Base-by-base conservation (phyloP, 2,113 vertebrate genomes). In the Speoplatyrhinus poulsoni region DNA sequence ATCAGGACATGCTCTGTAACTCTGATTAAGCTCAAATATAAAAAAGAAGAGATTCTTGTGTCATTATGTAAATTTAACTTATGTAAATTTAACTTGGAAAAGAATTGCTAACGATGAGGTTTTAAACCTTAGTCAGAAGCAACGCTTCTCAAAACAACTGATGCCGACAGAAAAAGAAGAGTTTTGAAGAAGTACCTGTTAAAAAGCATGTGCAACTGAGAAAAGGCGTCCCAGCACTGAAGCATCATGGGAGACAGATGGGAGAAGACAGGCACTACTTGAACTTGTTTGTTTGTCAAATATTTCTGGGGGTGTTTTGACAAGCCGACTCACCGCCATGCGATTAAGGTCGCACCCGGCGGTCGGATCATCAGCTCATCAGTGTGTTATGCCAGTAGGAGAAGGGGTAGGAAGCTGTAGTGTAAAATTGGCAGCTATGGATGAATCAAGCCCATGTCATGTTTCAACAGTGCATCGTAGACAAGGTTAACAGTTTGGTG, bases 41-140 rank as follows among this genome's bases (percentile, higher is more conserved):
- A 62, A 70, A 36, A 61, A 26, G 26, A 26, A 26, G 26, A 26
- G 2, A 26, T 26, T 26, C 70, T 69, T 49, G 55, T 68, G 69
- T 81, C 58, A 81, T 70, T 79, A 83, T 80, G 80, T 16, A 70
- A 81, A 87, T 62, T 57, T 54, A 71, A 78, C 67, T 65, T 73
- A 83, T 80, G 80, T 16, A 70, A 81, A 87, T 62, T 57, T 54
- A 71, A 78, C 67, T 65, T 73, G 67, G 77, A 68, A 65, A 62
- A 10, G 70, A 78, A 67, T 73, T 58, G 60, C 50, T 15, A 72
- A 70, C 11, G 2, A 72, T 16, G 49, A 54, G 47, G 5, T 56
- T 82, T 26, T 55, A 36, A 67, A 15, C 46, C 12, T 79, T 68
- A 76, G 72, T 79, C 50, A 77, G 54, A 63, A 9, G 47, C 58